Base-by-base conservation (phyloP, 2,797 vertebrate species). In the Sitta carolinensis region DNA sequence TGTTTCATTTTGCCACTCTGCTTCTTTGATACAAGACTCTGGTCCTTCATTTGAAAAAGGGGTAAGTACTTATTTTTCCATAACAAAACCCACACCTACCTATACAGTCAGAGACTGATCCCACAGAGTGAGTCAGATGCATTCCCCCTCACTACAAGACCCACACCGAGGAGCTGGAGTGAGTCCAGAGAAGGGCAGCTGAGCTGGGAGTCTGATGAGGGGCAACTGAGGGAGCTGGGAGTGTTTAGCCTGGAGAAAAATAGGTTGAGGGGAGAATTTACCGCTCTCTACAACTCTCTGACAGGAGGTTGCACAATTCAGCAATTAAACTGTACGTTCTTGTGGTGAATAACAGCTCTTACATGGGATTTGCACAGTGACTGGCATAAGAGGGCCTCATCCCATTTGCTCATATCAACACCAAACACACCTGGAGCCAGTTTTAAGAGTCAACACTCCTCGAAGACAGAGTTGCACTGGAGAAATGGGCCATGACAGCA, bases 401-500 rank as follows among this genome's bases (percentile, higher is more conserved):
- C 54, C 76, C n/a, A 19, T 63, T 76, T 36, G 1, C 22, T 75
- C 27, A 26, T 22, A 45, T n/a, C 48, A 17, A 7, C 61, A 85
- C 32, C 30, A 48, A 88, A 62, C 22, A 23, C 59, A 58, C 23
- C 62, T 88, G 63, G 9, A 94, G 27, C 16, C 47, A 75, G 36
- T 17, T 90, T 48, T 16, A 55, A 85, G 52, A 84, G 19, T 32
- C 64, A 42, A 7, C 0, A 3, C 75, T 66, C 15, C 79, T 81
- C 58, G 78, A 66, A 93, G 30, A 21, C 47, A 77, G 61, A 90
- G 57, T 6, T 69, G 30, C 38, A 5, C 42, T 80, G 73, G 84
- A 89, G 87, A 91, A 94, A 93, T 88, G 76, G 73, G 26, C 94
- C 66, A 10, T 81, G 69, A 78, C 93, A 94, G 27, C 54, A 84